These are phyloP conservation scores for Entelurus aequoreus DNA, from an alignment of 2,113 vertebrate species.

Conservation along the genomic window DNA sequence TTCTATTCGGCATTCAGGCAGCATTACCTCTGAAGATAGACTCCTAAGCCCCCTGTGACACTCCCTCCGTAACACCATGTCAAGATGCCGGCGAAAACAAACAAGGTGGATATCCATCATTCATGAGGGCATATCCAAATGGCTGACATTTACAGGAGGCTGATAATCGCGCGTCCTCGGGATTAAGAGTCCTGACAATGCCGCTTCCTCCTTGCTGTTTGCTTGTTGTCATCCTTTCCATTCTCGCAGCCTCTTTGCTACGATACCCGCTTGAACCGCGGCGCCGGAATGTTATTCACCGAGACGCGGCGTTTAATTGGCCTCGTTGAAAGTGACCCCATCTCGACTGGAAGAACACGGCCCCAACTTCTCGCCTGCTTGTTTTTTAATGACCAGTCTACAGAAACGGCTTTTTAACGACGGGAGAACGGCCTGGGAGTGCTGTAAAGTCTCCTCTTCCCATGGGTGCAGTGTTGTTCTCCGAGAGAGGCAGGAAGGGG, in stretches of 20 bases:
- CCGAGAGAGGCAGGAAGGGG: not conserved
- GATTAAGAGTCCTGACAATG: slow-evolving; percentile 55
- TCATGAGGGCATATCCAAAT: slow-evolving; percentile 56
- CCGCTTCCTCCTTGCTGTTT: slow-evolving; percentile 15
- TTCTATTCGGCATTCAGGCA: slow-evolving; percentile 42
- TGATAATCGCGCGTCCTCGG: slow-evolving; percentile 52
- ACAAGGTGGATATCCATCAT: slow-evolving; percentile 65
- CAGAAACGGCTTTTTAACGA: slow-evolving; percentile 57
- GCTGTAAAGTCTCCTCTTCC: slow-evolving; percentile 24
- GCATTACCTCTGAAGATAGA: slow-evolving; percentile 50
- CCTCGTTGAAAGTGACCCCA: slow-evolving; percentile 57
- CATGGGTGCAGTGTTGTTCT: no score
- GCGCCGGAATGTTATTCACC: slow-evolving; percentile 18
- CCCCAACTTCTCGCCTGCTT: slow-evolving; percentile 45
- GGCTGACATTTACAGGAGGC: slow-evolving; percentile 67
- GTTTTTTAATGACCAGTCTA: slow-evolving; percentile 52
- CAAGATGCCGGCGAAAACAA: slow-evolving; percentile 37
- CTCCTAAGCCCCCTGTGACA: slow-evolving; percentile 34
- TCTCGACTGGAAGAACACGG: slow-evolving; percentile 38
- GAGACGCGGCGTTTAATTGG: slow-evolving; percentile 56
- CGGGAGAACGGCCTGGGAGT: slow-evolving; percentile 35
- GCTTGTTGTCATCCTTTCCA: no score
- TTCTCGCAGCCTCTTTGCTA: no score
- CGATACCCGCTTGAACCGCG: no score
- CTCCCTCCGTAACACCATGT: slow-evolving; percentile 51